phyloP scores from a whole-genome alignment of 2,113 vertebrate genomes.

The Sylvia atricapilla region DNA sequence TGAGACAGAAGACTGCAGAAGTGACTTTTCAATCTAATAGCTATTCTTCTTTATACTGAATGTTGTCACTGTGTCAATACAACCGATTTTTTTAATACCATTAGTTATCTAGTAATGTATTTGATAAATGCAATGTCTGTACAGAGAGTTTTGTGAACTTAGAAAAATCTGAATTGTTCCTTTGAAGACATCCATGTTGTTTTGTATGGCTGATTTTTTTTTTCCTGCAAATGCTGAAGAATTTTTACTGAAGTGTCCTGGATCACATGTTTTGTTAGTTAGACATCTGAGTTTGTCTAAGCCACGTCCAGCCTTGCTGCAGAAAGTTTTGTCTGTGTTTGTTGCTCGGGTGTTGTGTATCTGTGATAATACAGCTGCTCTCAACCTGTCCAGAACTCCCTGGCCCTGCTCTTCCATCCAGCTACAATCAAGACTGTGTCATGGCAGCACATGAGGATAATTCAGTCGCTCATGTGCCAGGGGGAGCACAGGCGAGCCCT shows the following conservation, averaged over 20 bases:
- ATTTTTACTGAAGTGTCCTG: neutral
- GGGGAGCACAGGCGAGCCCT: constrained; percentile 85
- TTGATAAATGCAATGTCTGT: neutral
- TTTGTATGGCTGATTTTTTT: neutral
- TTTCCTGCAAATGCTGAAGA: neutral
- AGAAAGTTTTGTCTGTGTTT: neutral
- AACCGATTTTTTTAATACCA: too few relatives aligned
- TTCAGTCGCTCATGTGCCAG: constrained; percentile 89
- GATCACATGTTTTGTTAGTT: neutral
- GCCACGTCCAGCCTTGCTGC: neutral
- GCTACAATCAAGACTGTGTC: constrained; percentile 78
- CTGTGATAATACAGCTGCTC: neutral
- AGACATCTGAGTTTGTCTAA: neutral
- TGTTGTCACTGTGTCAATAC: too few relatives aligned
- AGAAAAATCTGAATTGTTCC: neutral
- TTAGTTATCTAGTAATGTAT: neutral
- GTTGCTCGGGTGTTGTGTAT: fast-evolving
- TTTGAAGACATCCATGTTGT: neutral
- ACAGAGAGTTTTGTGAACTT: too few relatives aligned
- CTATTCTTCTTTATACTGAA: too few relatives aligned
- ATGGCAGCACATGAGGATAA: constrained; percentile 88
- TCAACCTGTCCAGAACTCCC: constrained; percentile 78
- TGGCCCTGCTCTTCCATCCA: constrained; percentile 90
- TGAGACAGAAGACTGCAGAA: neutral
- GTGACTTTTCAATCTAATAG: neutral